Evolutionary conservation across 2,113 vertebrate genomes (phyloP).

Genomic region (Aspidoscelis tigris): DNA sequence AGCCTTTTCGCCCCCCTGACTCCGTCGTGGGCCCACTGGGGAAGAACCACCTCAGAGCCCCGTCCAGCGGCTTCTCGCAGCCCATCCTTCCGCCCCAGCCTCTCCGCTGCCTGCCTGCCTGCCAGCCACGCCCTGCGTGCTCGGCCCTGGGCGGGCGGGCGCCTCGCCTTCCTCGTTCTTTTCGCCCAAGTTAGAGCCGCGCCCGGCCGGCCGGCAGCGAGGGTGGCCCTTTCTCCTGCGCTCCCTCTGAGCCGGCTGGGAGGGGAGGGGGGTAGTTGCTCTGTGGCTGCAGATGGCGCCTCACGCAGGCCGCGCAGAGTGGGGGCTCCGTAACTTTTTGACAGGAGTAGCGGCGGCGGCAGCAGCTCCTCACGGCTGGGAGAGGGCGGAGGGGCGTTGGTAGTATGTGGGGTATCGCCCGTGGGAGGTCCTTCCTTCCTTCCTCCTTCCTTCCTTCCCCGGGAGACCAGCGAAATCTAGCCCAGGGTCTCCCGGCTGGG

Average conservation of each 20-base stretch:
- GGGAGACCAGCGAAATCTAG: too few relatives aligned
- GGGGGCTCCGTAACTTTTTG: slow-evolving; percentile 3
- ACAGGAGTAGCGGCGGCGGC: not conserved
- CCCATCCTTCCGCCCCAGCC: not conserved
- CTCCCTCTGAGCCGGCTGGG: not conserved
- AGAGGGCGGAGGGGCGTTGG: not conserved
- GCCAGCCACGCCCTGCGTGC: slow-evolving; percentile 16
- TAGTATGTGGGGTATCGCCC: not conserved
- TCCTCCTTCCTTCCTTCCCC: not conserved
- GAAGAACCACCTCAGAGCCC: too few relatives aligned
- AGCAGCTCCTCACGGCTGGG: too few relatives aligned
- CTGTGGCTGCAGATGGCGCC: not conserved
- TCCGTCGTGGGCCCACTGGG: not conserved
- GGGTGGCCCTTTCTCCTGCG: too few relatives aligned
- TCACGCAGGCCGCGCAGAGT: not conserved
- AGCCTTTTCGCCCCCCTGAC: not conserved
- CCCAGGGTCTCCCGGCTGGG: not conserved
- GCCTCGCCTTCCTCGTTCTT: too few relatives aligned
- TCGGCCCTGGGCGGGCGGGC: too few relatives aligned
- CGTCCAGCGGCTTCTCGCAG: not conserved
- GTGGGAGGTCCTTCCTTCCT: not conserved
- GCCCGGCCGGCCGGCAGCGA: not conserved
- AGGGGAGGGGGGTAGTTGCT: too few relatives aligned
- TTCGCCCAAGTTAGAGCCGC: not conserved
- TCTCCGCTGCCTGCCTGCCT: not conserved